Evolutionary conservation across 2,113 vertebrate genomes (phyloP).

Genomic region (Heloderma charlesbogerti): DNA sequence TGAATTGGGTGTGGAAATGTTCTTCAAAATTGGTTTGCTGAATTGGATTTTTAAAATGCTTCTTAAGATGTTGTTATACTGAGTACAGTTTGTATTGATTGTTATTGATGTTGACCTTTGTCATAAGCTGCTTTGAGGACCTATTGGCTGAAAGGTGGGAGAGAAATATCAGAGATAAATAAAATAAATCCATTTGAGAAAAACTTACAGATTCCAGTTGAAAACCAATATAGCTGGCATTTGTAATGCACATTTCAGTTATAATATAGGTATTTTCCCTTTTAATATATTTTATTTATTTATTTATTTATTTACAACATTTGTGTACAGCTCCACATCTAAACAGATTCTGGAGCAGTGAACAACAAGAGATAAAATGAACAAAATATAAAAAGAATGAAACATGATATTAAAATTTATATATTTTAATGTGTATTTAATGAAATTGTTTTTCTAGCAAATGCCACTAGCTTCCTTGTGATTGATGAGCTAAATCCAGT

Average conservation of each 20-base stretch:
- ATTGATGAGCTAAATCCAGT: neutral
- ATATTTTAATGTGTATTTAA: neutral
- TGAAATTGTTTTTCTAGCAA: neutral
- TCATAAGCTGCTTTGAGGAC: neutral
- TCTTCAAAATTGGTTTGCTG: neutral
- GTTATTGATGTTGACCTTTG: neutral
- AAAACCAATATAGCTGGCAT: neutral
- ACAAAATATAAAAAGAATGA: too few species aligned
- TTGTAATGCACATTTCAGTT: neutral
- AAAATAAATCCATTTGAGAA: neutral
- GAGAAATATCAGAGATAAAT: neutral
- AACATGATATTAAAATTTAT: too few species aligned
- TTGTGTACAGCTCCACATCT: too few species aligned
- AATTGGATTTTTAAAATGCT: neutral
- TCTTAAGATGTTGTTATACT: neutral
- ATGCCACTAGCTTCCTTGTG: neutral
- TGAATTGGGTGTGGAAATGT: neutral
- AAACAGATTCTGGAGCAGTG: too few species aligned
- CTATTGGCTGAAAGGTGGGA: neutral
- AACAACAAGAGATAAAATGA: too few species aligned
- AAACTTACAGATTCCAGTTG: neutral
- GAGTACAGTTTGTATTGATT: neutral
- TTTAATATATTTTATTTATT: neutral
- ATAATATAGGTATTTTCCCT: neutral
- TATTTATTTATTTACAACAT: too few species aligned